Evolutionary conservation across 64 coral and sea anemone genomes (phyloP).

Genomic region (Montipora efflorescens): DNA sequence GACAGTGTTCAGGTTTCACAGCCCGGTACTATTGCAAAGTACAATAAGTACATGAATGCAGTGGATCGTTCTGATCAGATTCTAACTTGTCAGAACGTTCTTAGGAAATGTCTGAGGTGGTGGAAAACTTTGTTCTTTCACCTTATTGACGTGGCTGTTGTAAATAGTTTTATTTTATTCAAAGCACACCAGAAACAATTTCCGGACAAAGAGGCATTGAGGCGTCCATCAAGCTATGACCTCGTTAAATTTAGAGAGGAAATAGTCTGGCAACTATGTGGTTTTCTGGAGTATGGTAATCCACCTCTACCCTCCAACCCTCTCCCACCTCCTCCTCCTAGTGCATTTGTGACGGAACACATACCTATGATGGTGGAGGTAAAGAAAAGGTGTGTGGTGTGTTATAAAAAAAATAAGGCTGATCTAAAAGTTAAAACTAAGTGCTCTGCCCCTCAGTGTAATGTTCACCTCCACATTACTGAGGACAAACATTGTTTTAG

Average conservation of each 20-base stretch:
- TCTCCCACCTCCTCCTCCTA: neutral
- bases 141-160: slow-evolving; percentile 42
- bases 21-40: neutral
- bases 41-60: slow-evolving; percentile 43
- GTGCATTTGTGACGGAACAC: slow-evolving; percentile 54
- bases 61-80: slow-evolving; percentile 58
- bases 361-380: slow-evolving; percentile 57
- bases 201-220: neutral
- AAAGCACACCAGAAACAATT: neutral
- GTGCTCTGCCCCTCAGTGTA: slow-evolving; percentile 78
- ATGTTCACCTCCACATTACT: slow-evolving; percentile 49
- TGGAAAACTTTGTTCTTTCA: slow-evolving; percentile 56
- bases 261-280: slow-evolving; percentile 57
- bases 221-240: slow-evolving; percentile 5
- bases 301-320: slow-evolving; percentile 38
- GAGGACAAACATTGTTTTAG: slow-evolving; percentile 52
- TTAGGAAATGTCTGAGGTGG: slow-evolving; percentile 30
- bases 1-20: neutral
- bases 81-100: neutral
- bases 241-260: slow-evolving; percentile 61
- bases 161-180: slow-evolving; percentile 58
- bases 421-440: slow-evolving; percentile 59
- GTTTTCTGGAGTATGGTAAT: slow-evolving; percentile 38
- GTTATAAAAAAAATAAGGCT: slow-evolving; percentile 69
- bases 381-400: slow-evolving; percentile 72